These are phyloP conservation scores for Rhagoletis zephyria DNA, from an alignment of 1,140 invertebrate genomes.

Conservation along the genomic window DNA sequence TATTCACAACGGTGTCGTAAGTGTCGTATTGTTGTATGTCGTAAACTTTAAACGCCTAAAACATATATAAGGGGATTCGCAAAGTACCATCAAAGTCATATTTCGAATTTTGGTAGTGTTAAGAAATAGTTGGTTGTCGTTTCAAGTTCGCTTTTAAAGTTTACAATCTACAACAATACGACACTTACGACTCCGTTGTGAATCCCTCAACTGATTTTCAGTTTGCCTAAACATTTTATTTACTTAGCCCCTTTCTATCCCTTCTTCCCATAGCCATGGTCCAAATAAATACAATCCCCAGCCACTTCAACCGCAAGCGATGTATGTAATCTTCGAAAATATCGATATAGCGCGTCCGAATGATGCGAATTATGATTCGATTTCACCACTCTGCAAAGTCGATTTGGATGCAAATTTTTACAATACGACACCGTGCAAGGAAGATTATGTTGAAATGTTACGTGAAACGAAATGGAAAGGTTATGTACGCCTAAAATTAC, in stretches of 20 bases:
- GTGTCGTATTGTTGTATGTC: too few species aligned
- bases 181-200: too few species aligned
- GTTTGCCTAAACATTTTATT: not conserved
- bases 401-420: slow-evolving; percentile 76
- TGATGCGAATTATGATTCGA: slow-evolving; percentile 73
- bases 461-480: slow-evolving; percentile 68
- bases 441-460: slow-evolving; percentile 62
- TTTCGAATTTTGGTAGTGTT: too few species aligned
- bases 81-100: too few species aligned
- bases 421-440: slow-evolving; percentile 61
- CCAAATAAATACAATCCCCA: slow-evolving; percentile 73
- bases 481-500: slow-evolving; percentile 67
- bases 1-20: too few species aligned
- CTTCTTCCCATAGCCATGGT: slow-evolving; percentile 64
- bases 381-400: slow-evolving; percentile 74
- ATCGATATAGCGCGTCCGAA: slow-evolving; percentile 81
- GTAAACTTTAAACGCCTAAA: too few species aligned
- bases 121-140: too few species aligned
- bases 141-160: too few species aligned
- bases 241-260: slow-evolving; percentile 5
- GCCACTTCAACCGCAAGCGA: slow-evolving; percentile 78
- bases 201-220: not conserved
- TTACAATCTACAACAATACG: too few species aligned
- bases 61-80: too few species aligned
- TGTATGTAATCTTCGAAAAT: slow-evolving; percentile 83